A percentile compares a stretch with the other conserved stretches of the same genome.
phyloP scores from a whole-genome alignment of 2,797 vertebrate genomes.

The Halcyon smyrnensis region DNA sequence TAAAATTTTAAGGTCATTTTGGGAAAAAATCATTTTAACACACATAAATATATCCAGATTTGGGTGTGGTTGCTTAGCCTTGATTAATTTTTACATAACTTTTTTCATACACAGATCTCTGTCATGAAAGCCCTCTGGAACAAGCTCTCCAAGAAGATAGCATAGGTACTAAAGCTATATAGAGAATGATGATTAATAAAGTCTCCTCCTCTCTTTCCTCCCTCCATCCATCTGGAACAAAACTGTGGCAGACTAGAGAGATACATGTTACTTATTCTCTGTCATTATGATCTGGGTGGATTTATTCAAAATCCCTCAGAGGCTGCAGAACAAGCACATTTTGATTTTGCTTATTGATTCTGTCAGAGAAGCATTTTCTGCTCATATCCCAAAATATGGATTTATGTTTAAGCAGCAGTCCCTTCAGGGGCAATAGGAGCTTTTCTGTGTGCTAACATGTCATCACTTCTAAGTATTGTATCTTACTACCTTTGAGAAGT shows the following conservation, averaged over 20 bases:
- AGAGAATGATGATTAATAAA: constrained; percentile 35
- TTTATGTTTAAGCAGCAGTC: constrained; percentile 23
- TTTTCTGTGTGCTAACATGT: background rate
- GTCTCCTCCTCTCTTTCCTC: constrained; percentile 43
- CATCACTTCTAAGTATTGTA: background rate
- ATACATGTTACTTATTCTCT: constrained; percentile 29
- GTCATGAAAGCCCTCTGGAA: background rate
- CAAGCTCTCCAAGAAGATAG: background rate
- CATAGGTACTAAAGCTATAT: constrained; percentile 6
- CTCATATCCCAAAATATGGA: background rate
- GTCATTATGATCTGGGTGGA: background rate
- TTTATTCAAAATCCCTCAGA: constrained; percentile 36
- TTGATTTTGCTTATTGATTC: constrained; percentile 22
- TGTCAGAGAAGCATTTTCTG: background rate
- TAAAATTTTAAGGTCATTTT: background rate
- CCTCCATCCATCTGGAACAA: constrained; percentile 57
- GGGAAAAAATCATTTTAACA: background rate
- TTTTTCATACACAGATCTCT: background rate
- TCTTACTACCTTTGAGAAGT: background rate
- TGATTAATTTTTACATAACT: background rate
- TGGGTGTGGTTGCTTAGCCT: background rate
- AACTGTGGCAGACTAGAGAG: constrained; percentile 23
- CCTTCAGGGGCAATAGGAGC: background rate
- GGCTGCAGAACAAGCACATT: background rate
- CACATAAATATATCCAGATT: background rate